Evolutionary conservation across 1,140 invertebrate genomes (phyloP).

Genomic region (Nephila pilipes): DNA sequence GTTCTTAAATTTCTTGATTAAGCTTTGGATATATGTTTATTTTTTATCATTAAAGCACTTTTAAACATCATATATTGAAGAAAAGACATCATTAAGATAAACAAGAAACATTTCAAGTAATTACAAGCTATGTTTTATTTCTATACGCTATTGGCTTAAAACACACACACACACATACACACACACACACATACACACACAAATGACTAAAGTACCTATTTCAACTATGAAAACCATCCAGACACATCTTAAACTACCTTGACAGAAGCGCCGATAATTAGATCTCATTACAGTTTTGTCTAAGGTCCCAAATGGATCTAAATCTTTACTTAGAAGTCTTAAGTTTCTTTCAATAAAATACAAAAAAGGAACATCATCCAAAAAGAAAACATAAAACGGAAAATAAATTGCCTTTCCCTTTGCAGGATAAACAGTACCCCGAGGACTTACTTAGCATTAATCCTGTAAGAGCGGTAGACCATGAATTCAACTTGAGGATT

Average conservation of each 20-base stretch:
- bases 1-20: too few species aligned
- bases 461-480: conserved; percentile 64
- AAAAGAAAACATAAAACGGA: conserved; percentile 38
- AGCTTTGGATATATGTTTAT: too few species aligned
- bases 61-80: too few species aligned
- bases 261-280: background rate
- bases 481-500: conserved; percentile 18
- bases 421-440: conserved; percentile 46
- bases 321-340: conserved; percentile 28
- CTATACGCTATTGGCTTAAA: background rate
- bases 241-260: background rate
- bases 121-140: background rate
- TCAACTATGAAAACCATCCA: too few species aligned
- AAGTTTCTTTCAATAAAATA: conserved; percentile 29
- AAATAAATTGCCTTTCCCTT: conserved; percentile 49
- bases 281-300: background rate
- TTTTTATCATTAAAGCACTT: too few species aligned
- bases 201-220: too few species aligned
- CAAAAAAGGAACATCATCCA: conserved; percentile 3
- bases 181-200: too few species aligned
- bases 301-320: background rate
- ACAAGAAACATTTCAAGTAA: too few species aligned
- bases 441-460: conserved; percentile 62
- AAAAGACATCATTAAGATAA: too few species aligned
- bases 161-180: too few species aligned